Conservation (phyloP, 2,113 vertebrate genomes). For the Phyllopteryx taeniolatus region DNA sequence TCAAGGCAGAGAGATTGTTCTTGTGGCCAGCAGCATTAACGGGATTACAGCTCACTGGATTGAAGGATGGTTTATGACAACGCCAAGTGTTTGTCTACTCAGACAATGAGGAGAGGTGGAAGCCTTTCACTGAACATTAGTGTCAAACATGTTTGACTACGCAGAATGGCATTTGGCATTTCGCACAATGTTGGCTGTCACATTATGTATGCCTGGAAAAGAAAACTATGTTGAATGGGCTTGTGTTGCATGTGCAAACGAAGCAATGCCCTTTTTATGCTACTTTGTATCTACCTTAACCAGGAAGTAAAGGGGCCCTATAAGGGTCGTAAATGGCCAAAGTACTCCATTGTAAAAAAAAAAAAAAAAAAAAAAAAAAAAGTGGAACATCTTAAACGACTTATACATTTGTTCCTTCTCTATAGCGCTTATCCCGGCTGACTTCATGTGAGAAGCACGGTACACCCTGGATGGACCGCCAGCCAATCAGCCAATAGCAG, state of each 20-base stretch:
- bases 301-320: not conserved
- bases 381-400: not conserved
- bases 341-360: too few relatives aligned
- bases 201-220: not conserved
- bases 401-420: not conserved
- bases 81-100: conserved; percentile 36
- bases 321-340: not conserved
- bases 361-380: too few relatives aligned
- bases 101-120: conserved; percentile 13
- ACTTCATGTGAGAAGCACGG: too few relatives aligned
- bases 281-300: not conserved
- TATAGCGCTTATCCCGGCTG: not conserved
- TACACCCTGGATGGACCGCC: too few relatives aligned
- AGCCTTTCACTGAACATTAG: conserved; percentile 16
- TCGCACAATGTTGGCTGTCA: not conserved
- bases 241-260: not conserved
- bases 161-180: not conserved
- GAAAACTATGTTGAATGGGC: not conserved
- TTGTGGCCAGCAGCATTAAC: conserved; percentile 35
- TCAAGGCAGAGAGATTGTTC: not conserved
- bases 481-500: too few relatives aligned
- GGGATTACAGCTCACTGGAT: conserved; percentile 72
- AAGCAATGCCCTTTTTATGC: not conserved
- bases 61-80: conserved; percentile 58
- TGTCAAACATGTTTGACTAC: conserved; percentile 1